These are phyloP conservation scores for Syrmaticus mikado DNA, from an alignment of 2,113 vertebrate species.

Conservation along the genomic window DNA sequence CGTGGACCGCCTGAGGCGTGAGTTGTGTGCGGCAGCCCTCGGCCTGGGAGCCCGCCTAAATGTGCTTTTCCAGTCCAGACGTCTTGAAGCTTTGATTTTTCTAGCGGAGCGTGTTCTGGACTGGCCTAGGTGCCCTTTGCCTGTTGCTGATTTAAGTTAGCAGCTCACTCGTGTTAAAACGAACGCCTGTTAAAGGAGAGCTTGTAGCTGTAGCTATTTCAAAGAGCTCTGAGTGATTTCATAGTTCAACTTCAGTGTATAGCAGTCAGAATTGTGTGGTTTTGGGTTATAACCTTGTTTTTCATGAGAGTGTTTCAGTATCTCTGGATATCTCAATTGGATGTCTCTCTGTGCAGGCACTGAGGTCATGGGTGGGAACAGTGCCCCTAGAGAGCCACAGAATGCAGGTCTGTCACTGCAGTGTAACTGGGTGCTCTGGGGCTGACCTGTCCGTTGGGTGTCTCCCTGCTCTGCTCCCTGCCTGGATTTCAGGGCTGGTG, in stretches of 20 bases:
- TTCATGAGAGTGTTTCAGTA: rapidly evolving
- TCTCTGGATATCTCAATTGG: neutral
- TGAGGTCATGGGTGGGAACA: neutral
- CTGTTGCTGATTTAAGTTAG: rapidly evolving
- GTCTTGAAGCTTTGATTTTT: no score
- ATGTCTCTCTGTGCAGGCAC: rapidly evolving
- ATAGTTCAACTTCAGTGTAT: rapidly evolving
- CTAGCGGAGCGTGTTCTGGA: no score
- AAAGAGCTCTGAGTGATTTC: rapidly evolving
- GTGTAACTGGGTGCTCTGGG: rapidly evolving
- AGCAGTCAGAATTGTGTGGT: rapidly evolving
- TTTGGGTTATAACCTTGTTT: rapidly evolving
- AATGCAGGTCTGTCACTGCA: rapidly evolving
- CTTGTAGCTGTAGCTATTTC: rapidly evolving
- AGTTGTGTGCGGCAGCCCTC: slow-evolving; percentile 49
- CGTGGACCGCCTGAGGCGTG: slow-evolving; percentile 90
- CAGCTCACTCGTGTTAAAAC: rapidly evolving
- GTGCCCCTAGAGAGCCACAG: neutral
- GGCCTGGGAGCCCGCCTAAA: no score
- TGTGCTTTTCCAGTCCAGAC: no score
- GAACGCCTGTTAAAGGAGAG: neutral
- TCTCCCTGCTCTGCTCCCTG: neutral
- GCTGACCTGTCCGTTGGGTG: neutral
- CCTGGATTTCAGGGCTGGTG: rapidly evolving
- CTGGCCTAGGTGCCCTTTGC: rapidly evolving